Base-by-base conservation (phyloP, 2,113 vertebrate genomes). In the Daphoenositta chrysoptera region DNA sequence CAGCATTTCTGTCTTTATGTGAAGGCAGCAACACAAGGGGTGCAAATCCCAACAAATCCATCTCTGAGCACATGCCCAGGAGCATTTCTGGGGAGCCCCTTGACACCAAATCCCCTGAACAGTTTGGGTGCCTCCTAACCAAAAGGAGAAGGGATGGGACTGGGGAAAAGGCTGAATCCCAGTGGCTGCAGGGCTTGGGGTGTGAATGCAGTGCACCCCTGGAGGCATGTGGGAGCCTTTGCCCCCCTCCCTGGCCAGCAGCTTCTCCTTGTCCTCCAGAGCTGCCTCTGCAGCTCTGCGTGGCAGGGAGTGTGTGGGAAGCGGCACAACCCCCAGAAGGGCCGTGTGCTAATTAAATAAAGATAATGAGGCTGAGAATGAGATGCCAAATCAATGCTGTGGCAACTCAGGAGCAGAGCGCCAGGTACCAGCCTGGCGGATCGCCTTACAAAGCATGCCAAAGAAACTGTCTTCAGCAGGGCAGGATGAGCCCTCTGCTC, bases 361-460 rank as follows among this genome's bases (percentile, higher is more conserved):
- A 96, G 87, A 89, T 95, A 97, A 96, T 93, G 93, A 94, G 93
- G 77, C 95, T 88, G 93, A 84, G 97, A 94, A 95, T n/a, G 87
- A 96, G 94, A 95, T 96, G 93, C 92, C 95, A 94, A 96, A 97
- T 94, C 94, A 94, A 87, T 94, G 94, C 96, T 91, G 87, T 96
- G 96, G 96, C 93, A 97, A 95, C 88, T 90, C 65, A 83, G 47
- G 93, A 89, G 91, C 31, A 73, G 71, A 92, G 93, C 30, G 28
- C 82, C 94, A 93, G 92, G 92, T 95, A 93, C 82, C 93, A 94
- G 94, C 81, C 93, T 64, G 45, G 70, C 26, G 56, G 76, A 83
- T 94, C 20, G 47, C 79, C 61, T 94, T 91, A 93, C 96, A 94
- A 90, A 96, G 96, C 91, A 73, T 20, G 87, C 88, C 78, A 93